Evolutionary conservation across 37 sponge, comb jelly and placozoan species (phyloP), one percentile per base, ranked within the genome.

Genomic region (Chondrilla cf. caribensis): DNA sequence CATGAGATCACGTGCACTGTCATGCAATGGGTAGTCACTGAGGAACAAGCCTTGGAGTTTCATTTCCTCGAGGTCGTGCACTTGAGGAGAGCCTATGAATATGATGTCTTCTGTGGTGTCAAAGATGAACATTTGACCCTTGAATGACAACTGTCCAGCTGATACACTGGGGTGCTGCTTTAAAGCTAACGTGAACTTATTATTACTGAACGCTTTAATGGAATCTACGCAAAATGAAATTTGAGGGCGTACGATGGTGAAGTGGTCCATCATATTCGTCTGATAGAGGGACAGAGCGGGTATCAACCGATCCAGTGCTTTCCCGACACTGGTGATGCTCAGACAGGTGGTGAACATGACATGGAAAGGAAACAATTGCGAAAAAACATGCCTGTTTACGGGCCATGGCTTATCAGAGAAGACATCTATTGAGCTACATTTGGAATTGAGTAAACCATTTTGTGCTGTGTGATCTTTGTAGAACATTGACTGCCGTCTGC

Each of bases 21-120:
- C 92, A 42, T 91, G 89, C 0, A 89, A 37, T 2, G 90, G 90
- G 32, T 89, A 81, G 44, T 94, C 92, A 64, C 92, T 94, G 26
- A 94, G 83, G 33, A 82, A 94, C 41, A 94, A 70, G 0, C 93
- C 92, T 32, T 83, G 68, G 0, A 14, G 26, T 32, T 86, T 38
- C 70, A 94, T 41, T 2, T 91, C 87, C 41, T 87, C 81, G 4
- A 91, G 26, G 44, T 42, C 77, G 24, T 39, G 75, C 35, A 88
- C 58, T 5, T 88, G 84, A 1, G 95, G 95, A 22, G 95, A 94
- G 54, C 79, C 79, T 21, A 94, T 55, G 57, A 78, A 94, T 17
- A 94, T 77, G 14, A 91, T 81, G 25, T 38, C 37, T 33, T 39
- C 58, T 26, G 25, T 37, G 22, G 14, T 8, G 19, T 36, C 24